Conservation (phyloP, 2,888 invertebrate genomes). For the Sarcophaga caerulescens region DNA sequence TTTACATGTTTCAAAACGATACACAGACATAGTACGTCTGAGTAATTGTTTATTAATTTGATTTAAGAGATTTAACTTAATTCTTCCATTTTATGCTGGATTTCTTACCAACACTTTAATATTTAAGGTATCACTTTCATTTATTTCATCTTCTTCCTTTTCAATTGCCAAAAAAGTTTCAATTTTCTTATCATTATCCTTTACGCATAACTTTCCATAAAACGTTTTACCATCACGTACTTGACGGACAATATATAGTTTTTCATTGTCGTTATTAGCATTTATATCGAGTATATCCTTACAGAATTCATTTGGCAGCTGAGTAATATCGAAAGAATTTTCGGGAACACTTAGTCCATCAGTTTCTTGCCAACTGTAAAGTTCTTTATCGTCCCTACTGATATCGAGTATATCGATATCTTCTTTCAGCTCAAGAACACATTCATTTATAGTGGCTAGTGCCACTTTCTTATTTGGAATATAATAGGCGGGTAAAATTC, state of each 20-base stretch:
- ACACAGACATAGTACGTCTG: no score
- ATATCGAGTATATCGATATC: constrained; percentile 15
- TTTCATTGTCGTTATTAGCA: not conserved
- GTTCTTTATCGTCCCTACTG: not conserved
- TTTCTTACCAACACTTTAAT: no score
- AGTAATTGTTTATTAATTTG: no score
- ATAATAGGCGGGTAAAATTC: constrained; percentile 19
- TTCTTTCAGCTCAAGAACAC: not conserved
- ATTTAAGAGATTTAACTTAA: no score
- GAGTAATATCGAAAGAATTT: constrained; percentile 16
- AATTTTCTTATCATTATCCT: not conserved
- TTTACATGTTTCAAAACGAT: no score
- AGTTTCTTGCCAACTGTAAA: constrained; percentile 11
- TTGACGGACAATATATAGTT: not conserved
- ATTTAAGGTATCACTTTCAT: not conserved
- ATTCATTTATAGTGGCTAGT: not conserved
- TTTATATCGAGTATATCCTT: not conserved
- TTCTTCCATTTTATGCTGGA: no score
- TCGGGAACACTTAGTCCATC: not conserved
- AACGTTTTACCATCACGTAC: not conserved
- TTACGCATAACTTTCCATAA: constrained; percentile 21
- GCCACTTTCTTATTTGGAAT: constrained; percentile 2
- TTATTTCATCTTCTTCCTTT: constrained; percentile 4
- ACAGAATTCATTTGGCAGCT: not conserved
- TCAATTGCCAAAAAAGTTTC: constrained; percentile 1